These are phyloP conservation scores for Aphaenogaster rudis DNA, from an alignment of 1,140 invertebrate species.

Conservation along the genomic window DNA sequence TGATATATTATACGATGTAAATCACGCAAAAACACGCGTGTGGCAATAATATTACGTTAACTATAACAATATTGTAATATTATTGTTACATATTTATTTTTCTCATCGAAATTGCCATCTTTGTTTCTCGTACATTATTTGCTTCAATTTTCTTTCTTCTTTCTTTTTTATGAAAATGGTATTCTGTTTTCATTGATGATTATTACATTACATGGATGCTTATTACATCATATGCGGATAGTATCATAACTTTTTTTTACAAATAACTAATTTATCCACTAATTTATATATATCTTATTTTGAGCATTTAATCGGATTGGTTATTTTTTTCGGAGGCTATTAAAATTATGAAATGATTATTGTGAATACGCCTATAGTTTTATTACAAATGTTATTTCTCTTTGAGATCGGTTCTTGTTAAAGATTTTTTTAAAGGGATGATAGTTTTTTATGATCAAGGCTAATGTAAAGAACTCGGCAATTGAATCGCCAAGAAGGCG, in stretches of 20 bases:
- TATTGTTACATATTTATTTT: conserved; percentile 54
- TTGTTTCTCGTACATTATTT: conserved; percentile 1
- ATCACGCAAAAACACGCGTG: background rate
- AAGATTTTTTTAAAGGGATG: conserved; percentile 38
- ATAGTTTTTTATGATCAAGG: conserved; percentile 7
- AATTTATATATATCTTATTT: conserved; percentile 5
- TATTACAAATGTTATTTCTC: conserved; percentile 48
- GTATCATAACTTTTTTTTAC: background rate
- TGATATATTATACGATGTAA: conserved; percentile 12
- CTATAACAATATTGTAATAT: background rate
- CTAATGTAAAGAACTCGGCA: conserved; percentile 77
- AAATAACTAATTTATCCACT: background rate
- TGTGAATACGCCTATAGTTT: conserved; percentile 33
- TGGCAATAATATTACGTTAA: background rate
- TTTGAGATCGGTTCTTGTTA: conserved; percentile 29
- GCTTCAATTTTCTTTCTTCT: background rate
- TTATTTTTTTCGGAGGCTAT: conserved; percentile 5
- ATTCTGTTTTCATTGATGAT: background rate
- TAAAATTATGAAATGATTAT: conserved; percentile 6
- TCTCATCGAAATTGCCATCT: conserved; percentile 61
- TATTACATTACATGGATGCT: background rate
- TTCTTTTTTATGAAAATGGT: conserved; percentile 6
- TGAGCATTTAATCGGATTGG: background rate
- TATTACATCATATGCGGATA: background rate
- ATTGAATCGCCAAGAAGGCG: conserved; percentile 52